phyloP scores from a whole-genome alignment of 2,888 invertebrate genomes.

The Eudasyphora cyanicolor region DNA sequence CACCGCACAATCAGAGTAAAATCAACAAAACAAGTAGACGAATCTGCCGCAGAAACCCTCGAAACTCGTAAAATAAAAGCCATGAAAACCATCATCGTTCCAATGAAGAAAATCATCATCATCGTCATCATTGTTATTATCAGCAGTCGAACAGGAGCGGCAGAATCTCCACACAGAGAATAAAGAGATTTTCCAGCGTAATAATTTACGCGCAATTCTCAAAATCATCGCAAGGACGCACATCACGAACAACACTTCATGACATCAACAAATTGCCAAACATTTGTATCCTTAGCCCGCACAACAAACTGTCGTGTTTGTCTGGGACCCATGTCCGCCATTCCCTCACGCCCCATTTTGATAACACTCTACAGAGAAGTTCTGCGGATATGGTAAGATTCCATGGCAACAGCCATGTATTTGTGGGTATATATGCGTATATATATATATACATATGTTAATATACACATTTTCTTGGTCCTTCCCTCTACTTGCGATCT shows the following conservation, averaged over 20 bases:
- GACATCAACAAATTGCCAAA: not conserved
- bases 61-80: slow-evolving; percentile 5
- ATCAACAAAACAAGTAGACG: not conserved
- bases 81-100: not conserved
- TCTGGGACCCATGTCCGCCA: not conserved
- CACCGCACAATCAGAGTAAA: not conserved
- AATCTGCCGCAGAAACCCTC: not conserved
- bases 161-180: not conserved
- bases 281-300: not conserved
- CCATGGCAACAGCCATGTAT: too few relatives aligned
- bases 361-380: not conserved
- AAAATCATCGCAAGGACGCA: not conserved
- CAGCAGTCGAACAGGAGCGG: not conserved
- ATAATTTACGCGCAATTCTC: not conserved
- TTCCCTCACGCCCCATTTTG: not conserved
- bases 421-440: too few relatives aligned
- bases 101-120: not conserved
- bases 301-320: slow-evolving; percentile 1
- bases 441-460: too few relatives aligned
- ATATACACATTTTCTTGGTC: not conserved
- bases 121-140: not conserved
- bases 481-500: not conserved
- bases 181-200: not conserved
- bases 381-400: too few relatives aligned
- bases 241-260: not conserved